Base-by-base conservation (phyloP, 2,888 invertebrate genomes). In the Odontomyia ornata region DNA sequence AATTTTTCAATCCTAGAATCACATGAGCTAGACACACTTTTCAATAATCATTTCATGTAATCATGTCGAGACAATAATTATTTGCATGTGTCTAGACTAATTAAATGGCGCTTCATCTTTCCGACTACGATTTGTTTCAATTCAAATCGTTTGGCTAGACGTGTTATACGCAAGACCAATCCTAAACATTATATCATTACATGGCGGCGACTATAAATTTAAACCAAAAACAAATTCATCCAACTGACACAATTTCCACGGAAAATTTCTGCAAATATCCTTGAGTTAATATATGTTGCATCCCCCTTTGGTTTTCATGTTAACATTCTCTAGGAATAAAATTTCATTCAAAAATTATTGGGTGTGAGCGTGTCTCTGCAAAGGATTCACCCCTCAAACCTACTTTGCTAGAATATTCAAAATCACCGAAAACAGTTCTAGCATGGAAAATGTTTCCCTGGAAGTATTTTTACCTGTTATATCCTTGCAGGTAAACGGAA, bases 41-140 rank as follows among this genome's bases (percentile, higher is more conserved):
- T 36, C 3, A 36, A 3, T 5, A 36, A 36, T 36, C 9, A 36
- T 36, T 9, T 36, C 36, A 36, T 36, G 9, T 5, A 9, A 36
- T 9, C 36, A 36, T 36, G 36, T 36, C 5, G 36, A 36, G 9
- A 3, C 36, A 3, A 36, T 36, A 3, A 3, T 36, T 3, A 36
- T 36, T 36, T 36, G 36, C 36, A 36, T 36, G 36, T 36, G 69
- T 69, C 69, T 69, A 69, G 69, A 47, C 69, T 11, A 28, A 69
- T 69, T 69, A 69, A 69, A 18, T 69, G 69, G 69, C 69, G 69
- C 69, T 69, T 69, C n/a, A 25, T 2, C 5, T 69, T 69, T 47
- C 18, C 21, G 11, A n/a, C 18, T 43, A 5, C 27, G 43, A 9
- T 65, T 21, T 0, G 21, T n/a, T n/a, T 13, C 2, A 13, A n/a